Conservation (phyloP, 2,888 invertebrate genomes). For the Nysson spinosus region DNA sequence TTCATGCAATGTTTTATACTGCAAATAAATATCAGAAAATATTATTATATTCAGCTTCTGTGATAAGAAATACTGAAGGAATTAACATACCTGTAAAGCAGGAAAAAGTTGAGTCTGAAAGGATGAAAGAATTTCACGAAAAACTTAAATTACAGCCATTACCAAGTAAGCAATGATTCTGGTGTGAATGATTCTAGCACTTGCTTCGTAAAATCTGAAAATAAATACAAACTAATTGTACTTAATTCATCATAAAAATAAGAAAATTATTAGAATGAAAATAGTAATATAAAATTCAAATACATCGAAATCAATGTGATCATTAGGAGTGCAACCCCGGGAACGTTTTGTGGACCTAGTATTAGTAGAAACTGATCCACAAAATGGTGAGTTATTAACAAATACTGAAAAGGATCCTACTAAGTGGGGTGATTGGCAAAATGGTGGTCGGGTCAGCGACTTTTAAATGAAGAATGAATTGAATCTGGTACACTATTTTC, state of each 20-base stretch:
- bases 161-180: slow-evolving; percentile 48
- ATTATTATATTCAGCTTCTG: slow-evolving; percentile 6
- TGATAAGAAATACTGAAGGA: slow-evolving; percentile 5
- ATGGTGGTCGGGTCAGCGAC: slow-evolving; percentile 68
- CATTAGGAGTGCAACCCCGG: slow-evolving; percentile 49
- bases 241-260: slow-evolving; percentile 12
- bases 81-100: background rate
- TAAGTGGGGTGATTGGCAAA: slow-evolving; percentile 73
- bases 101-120: slow-evolving; percentile 52
- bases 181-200: background rate
- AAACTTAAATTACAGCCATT: slow-evolving; percentile 64
- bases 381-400: slow-evolving; percentile 62
- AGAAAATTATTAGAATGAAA: background rate
- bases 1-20: background rate
- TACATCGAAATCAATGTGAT: no score
- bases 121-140: slow-evolving; percentile 68
- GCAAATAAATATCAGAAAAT: background rate
- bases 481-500: slow-evolving; percentile 17
- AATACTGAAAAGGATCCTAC: slow-evolving; percentile 69
- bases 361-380: slow-evolving; percentile 64
- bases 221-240: no score
- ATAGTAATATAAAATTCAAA: slow-evolving; percentile 13
- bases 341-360: slow-evolving; percentile 63
- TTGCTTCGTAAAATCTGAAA: no score
- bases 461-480: slow-evolving; percentile 56